These are phyloP conservation scores for Bolborhynchus lineola DNA, from an alignment of 2,113 vertebrate species.

Conservation along the genomic window DNA sequence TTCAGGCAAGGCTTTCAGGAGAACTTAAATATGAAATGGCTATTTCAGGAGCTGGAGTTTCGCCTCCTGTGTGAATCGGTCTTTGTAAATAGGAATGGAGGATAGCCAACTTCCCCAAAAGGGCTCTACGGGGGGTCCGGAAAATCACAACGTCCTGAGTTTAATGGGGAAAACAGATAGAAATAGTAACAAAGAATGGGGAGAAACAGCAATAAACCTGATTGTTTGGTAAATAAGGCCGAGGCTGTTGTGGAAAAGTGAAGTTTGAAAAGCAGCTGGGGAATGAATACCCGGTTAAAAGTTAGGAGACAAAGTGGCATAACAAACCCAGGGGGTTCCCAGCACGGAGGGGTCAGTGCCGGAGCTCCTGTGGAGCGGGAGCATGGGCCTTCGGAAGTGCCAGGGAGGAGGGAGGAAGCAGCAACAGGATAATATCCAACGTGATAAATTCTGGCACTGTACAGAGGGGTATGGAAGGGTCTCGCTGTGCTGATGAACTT, in stretches of 20 bases:
- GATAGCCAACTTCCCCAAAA: conserved; percentile 66
- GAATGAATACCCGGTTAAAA: conserved; percentile 58
- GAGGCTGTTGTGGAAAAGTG: conserved; percentile 27
- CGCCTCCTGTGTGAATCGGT: conserved; percentile 49
- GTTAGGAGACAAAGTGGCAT: conserved; percentile 56
- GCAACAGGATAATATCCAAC: background rate
- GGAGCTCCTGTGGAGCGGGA: background rate
- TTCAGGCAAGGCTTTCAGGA: background rate
- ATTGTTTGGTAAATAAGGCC: conserved; percentile 69
- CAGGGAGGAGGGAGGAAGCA: background rate
- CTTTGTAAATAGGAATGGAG: conserved; percentile 69
- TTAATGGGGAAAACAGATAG: conserved; percentile 67
- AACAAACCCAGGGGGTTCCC: conserved; percentile 36
- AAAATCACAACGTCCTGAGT: conserved; percentile 59
- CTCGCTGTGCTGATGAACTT: background rate
- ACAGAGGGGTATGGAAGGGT: background rate
- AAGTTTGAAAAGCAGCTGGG: conserved; percentile 61
- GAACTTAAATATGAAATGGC: conserved; percentile 58
- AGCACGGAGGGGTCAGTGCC: background rate
- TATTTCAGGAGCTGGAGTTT: conserved; percentile 51
- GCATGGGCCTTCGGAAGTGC: background rate
- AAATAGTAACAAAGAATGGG: conserved; percentile 64
- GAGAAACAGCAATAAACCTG: conserved; percentile 67
- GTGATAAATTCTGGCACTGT: rapidly evolving
- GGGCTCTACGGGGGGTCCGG: conserved; percentile 57